Evolutionary conservation across 2,888 invertebrate species (phyloP).

Genomic region (Pyrochroa serraticornis): DNA sequence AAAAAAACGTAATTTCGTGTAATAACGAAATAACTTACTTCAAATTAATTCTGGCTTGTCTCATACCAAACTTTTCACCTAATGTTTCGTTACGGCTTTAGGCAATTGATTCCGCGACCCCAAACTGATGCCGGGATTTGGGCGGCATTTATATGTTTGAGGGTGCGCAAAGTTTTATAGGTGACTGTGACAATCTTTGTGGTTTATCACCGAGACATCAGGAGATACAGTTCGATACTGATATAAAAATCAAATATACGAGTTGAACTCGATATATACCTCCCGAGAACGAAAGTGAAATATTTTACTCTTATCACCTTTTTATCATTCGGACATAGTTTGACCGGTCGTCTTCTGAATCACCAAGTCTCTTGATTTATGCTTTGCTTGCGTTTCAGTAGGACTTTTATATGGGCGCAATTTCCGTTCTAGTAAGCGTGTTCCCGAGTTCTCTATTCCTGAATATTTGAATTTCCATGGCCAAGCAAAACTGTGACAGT

Average conservation of each 20-base stretch:
- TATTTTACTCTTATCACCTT: conserved; percentile 43
- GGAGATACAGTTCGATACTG: conserved; percentile 3
- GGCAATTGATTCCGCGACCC: no score
- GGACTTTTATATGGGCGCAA: conserved; percentile 45
- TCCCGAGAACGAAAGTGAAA: conserved; percentile 33
- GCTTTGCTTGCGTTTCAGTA: conserved; percentile 44
- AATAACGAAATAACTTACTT: no score
- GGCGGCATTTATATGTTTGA: no score
- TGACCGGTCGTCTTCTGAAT: conserved; percentile 39
- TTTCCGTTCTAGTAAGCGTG: conserved; percentile 43
- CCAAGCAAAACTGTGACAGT: conserved; percentile 11
- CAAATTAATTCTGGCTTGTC: no score
- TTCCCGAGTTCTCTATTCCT: conserved; percentile 37
- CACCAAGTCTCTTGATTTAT: conserved; percentile 41
- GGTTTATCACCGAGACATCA: conserved; percentile 10
- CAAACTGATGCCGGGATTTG: no score
- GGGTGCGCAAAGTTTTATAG: neutral
- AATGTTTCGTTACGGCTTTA: no score
- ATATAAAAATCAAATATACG: conserved; percentile 17
- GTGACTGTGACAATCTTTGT: neutral
- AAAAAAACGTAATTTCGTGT: no score
- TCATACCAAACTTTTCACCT: no score
- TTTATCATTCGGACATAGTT: conserved; percentile 45
- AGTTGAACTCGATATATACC: conserved; percentile 8
- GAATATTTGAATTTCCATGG: conserved; percentile 39